Conservation (phyloP, 2,797 vertebrate genomes). For the Syngnathus rostellatus region DNA sequence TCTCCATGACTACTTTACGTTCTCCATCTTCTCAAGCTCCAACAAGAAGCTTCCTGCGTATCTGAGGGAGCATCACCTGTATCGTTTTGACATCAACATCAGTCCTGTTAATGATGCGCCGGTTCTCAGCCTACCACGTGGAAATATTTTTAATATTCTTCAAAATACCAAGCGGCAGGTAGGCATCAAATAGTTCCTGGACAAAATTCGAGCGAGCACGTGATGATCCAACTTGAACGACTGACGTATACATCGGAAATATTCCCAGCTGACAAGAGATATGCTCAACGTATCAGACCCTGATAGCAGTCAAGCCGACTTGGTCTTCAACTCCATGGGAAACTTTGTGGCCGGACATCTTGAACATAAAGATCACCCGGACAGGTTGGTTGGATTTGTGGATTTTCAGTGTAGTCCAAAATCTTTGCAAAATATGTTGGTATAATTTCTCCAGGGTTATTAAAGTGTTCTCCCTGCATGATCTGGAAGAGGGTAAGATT, state of each 20-base stretch:
- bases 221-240: not conserved
- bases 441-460: conserved; percentile 51
- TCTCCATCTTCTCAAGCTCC: conserved; percentile 70
- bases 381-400: conserved; percentile 45
- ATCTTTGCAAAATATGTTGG: conserved; percentile 1
- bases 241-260: conserved; percentile 16
- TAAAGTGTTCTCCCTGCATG: conserved; percentile 67
- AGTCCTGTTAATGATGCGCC: conserved; percentile 79
- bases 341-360: conserved; percentile 76
- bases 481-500: conserved; percentile 74
- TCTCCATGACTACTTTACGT: conserved; percentile 74
- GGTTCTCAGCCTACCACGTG: conserved; percentile 73
- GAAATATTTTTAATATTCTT: conserved; percentile 74
- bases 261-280: conserved; percentile 57
- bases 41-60: conserved; percentile 63
- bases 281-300: conserved; percentile 71
- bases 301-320: conserved; percentile 69
- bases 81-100: conserved; percentile 73
- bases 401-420: not conserved
- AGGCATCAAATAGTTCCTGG: not conserved
- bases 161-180: conserved; percentile 75
- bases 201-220: not conserved
- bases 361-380: conserved; percentile 69
- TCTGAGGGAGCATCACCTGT: conserved; percentile 61
- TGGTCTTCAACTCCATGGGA: conserved; percentile 76